A percentile compares a stretch with the other conserved stretches of the same genome.
Evolutionary conservation across 2,888 invertebrate genomes (phyloP).

Genomic region (Sesamia inferens): DNA sequence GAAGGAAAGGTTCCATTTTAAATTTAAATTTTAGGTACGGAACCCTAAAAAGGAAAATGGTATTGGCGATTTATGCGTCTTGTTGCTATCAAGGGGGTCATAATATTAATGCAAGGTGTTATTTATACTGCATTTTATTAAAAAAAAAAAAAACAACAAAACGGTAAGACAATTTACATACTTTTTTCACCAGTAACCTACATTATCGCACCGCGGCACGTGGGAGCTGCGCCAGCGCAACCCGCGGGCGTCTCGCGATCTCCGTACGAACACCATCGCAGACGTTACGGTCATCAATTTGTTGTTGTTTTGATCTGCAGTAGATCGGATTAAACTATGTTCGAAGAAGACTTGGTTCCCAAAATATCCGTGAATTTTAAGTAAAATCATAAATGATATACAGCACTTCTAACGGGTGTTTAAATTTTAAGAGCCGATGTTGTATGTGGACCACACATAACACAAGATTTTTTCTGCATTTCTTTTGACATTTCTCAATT

Average conservation of each 20-base stretch:
- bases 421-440: too few relatives aligned
- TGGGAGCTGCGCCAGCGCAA: constrained; percentile 72
- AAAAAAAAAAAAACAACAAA: background rate
- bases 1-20: too few relatives aligned
- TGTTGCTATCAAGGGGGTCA: background rate
- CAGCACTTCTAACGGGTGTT: too few relatives aligned
- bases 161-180: too few relatives aligned
- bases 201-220: constrained; percentile 63
- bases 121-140: background rate
- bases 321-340: background rate
- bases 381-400: background rate
- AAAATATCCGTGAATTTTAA: background rate
- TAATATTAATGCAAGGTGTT: background rate
- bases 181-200: constrained; percentile 24
- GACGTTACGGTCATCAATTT: constrained; percentile 52
- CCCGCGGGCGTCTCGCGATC: constrained; percentile 65
- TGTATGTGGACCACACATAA: too few relatives aligned
- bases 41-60: too few relatives aligned
- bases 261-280: constrained; percentile 59
- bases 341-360: background rate
- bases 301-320: constrained; percentile 37
- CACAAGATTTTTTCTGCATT: too few relatives aligned
- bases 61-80: background rate
- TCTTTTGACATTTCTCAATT: too few relatives aligned
- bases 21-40: too few relatives aligned